phyloP scores from a whole-genome alignment of 2,888 invertebrate species.

The Branchipolynoe longqiensis region DNA sequence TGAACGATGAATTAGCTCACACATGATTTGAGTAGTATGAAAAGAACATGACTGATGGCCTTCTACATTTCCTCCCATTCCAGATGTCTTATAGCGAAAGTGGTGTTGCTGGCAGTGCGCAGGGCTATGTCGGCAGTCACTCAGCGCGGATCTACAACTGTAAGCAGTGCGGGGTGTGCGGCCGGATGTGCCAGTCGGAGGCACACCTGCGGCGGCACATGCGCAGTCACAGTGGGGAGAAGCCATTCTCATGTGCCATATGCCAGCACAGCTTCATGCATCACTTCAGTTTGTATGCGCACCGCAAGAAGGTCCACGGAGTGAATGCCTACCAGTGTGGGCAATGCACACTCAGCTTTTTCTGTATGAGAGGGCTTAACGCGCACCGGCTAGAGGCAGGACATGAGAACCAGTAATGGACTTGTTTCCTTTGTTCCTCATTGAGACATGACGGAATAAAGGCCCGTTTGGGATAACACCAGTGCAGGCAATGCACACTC shows the following conservation, averaged over 20 bases:
- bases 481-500: background rate
- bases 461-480: background rate
- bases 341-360: background rate
- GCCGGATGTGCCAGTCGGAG: background rate
- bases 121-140: no score
- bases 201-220: slow-evolving; percentile 36
- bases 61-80: background rate
- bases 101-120: background rate
- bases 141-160: background rate
- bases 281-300: slow-evolving; percentile 20
- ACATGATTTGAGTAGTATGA: no score
- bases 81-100: no score
- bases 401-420: background rate
- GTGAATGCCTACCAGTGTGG: slow-evolving; percentile 22
- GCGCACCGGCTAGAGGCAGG: background rate
- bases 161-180: slow-evolving; percentile 11
- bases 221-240: slow-evolving; percentile 29
- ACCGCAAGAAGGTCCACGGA: background rate
- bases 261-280: background rate
- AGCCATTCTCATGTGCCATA: slow-evolving; percentile 8
- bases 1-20: no score
- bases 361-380: background rate
- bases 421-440: slow-evolving; percentile 13
- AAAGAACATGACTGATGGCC: no score
- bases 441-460: background rate